Conservation (phyloP, 2,113 vertebrate species). For the Maccullochella peelii region DNA sequence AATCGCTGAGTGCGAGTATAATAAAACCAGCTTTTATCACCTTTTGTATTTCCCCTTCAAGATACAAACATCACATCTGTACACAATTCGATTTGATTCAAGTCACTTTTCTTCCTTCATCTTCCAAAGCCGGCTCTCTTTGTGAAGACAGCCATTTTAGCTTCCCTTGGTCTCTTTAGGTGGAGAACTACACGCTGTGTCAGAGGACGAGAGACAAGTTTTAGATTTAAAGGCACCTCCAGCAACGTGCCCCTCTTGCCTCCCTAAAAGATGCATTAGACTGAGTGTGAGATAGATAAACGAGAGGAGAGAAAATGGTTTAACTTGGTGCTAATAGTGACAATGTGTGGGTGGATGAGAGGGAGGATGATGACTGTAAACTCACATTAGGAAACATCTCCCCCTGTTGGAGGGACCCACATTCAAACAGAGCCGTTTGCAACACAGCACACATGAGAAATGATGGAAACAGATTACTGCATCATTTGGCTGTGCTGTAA, state of each 20-base stretch:
- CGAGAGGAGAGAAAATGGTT: conserved; percentile 77
- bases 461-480: conserved; percentile 58
- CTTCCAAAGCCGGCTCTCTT: conserved; percentile 16
- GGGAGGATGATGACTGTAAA: conserved; percentile 58
- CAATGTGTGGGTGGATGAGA: conserved; percentile 74
- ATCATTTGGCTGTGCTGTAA: conserved; percentile 64
- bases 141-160: conserved; percentile 62
- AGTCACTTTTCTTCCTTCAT: conserved; percentile 47
- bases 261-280: conserved; percentile 70
- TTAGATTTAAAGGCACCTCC: conserved; percentile 53
- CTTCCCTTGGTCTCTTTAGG: conserved; percentile 35
- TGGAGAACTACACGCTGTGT: conserved; percentile 35
- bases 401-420: conserved; percentile 82
- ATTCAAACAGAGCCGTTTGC: conserved; percentile 36
- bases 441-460: conserved; percentile 47
- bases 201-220: conserved; percentile 47
- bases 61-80: conserved; percentile 58
- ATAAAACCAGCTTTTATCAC: conserved; percentile 70
- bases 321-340: conserved; percentile 79
- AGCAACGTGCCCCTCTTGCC: conserved; percentile 14
- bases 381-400: conserved; percentile 83
- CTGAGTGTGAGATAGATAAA: conserved; percentile 71
- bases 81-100: conserved; percentile 54
- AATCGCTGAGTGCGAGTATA: conserved; percentile 54
- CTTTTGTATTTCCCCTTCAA: conserved; percentile 46